Base-by-base conservation (phyloP, 2,113 vertebrate species). In the Lucifuga dentata region DNA sequence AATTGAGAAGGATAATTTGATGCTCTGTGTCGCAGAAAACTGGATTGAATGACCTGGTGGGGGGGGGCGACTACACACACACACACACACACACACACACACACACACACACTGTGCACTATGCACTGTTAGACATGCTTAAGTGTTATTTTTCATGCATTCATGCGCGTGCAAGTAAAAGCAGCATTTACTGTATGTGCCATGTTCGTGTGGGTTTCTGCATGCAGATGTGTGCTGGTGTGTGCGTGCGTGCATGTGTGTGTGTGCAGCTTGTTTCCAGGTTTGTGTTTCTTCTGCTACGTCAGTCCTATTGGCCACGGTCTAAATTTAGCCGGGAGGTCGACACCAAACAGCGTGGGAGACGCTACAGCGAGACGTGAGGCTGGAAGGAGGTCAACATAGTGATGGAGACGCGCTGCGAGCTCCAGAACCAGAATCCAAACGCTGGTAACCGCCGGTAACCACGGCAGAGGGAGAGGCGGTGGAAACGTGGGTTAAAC, bases 251-350 rank as follows among this genome's bases (percentile, higher is more conserved):
- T 49, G 55, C 11, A 63, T 55, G 72, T 71, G 49, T 60, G 64
- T 67, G 76, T 2, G 66, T 79, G 8, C 66, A 53, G 76, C 65
- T 71, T 20, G 57, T 68, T 46, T 88, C 73, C 80, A 77, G 75
- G 77, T 88, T 89, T 89, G 80, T 83, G 84, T 86, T 85, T 74
- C 80, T 86, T 61, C 52, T 68, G 72, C 65, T 45, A 78, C 76
- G 65, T 75, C 73, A 83, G 73, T 72, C 63, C 61, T 50, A 70
- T 88, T 78, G 71, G 86, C 65, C 67, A 86, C 70, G 70, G 43
- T 87, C 82, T 92, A 92, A 76, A 88, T 90, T 88, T 92, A 91
- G 82, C 49, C 33, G 1, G 48, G 66, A 74, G 62, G 75, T 74
- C 15, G 57, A 39, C 67, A 74, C 78, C 78, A 81, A 76, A 66